These are phyloP conservation scores for Nephrotoma appendiculata DNA, from an alignment of 2,888 invertebrate species.

Conservation along the genomic window DNA sequence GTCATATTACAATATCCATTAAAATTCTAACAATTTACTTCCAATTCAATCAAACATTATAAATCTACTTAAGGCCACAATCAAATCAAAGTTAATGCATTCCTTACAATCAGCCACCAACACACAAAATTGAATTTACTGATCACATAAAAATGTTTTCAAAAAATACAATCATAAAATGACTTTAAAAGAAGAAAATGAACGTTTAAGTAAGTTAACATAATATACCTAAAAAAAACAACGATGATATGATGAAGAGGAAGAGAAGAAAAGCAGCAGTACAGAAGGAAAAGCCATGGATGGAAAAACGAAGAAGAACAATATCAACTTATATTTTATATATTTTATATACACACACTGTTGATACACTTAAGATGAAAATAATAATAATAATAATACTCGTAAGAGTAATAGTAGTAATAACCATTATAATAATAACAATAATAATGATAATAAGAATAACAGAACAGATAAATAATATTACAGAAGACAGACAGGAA, in stretches of 20 bases:
- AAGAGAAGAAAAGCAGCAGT: background rate
- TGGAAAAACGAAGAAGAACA: background rate
- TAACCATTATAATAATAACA: constrained; percentile 3
- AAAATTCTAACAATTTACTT: background rate
- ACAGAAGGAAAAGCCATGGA: background rate
- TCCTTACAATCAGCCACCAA: background rate
- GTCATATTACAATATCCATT: background rate
- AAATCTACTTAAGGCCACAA: background rate
- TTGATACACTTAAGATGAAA: background rate
- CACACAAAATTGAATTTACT: background rate
- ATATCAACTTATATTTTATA: background rate
- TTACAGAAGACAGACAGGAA: constrained; percentile 3
- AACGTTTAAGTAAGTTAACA: background rate
- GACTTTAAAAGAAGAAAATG: background rate
- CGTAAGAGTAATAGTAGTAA: background rate
- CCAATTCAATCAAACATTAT: background rate
- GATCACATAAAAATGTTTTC: background rate
- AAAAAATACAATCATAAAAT: background rate
- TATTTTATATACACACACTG: background rate
- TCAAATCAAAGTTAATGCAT: background rate
- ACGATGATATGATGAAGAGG: background rate
- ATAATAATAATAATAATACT: background rate
- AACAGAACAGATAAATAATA: constrained; percentile 2
- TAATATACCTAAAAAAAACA: background rate
- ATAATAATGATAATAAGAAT: constrained; percentile 4